Evolutionary conservation across 35 echinoderm and acorn worm species (phyloP).

Genomic region (Ptychodera flava): DNA sequence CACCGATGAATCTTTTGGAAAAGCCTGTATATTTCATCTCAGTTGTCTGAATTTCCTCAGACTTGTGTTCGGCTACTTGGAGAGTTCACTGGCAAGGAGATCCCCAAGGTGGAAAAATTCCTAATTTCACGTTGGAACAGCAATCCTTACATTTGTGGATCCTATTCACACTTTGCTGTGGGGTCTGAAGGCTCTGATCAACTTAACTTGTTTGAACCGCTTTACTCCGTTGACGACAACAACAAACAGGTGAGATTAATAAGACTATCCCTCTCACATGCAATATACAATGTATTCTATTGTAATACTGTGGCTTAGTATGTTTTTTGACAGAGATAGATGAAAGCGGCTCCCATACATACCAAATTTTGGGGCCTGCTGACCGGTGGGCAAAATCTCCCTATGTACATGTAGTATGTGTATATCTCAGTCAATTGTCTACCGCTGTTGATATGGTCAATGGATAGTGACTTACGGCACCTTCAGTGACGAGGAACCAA

Average conservation of each 20-base stretch:
- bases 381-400: not conserved
- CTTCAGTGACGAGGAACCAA: too few species aligned
- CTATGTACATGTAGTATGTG: not conserved
- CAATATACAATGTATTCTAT: not conserved
- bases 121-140: slow-evolving; percentile 41
- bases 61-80: slow-evolving; percentile 11
- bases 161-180: slow-evolving; percentile 43
- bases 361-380: too few species aligned
- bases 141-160: slow-evolving; percentile 46
- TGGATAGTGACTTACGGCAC: too few species aligned
- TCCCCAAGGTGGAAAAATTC: slow-evolving; percentile 34
- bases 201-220: not conserved
- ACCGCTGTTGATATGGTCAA: too few species aligned
- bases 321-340: not conserved
- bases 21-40: too few species aligned
- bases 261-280: not conserved
- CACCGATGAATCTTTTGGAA: too few species aligned
- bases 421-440: too few species aligned
- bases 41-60: too few species aligned
- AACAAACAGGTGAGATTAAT: not conserved
- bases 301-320: too few species aligned
- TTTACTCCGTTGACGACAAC: not conserved
- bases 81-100: slow-evolving; percentile 27
- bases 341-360: not conserved
- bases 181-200: not conserved